These are phyloP conservation scores for Papilio glaucus DNA, from an alignment of 1,140 invertebrate species.

Conservation along the genomic window DNA sequence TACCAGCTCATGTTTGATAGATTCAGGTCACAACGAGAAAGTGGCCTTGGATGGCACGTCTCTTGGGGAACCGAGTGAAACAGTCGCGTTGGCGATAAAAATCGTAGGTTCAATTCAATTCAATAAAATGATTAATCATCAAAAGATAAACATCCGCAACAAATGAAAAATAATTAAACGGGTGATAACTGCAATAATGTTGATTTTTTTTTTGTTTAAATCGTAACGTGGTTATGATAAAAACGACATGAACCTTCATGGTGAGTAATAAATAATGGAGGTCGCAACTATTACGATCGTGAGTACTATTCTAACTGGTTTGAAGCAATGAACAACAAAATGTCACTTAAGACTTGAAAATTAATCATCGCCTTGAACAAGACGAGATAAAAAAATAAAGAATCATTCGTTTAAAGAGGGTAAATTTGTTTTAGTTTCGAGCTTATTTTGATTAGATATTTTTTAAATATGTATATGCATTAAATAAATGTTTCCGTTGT, in stretches of 20 bases:
- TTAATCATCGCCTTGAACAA: background rate
- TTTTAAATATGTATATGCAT: no score
- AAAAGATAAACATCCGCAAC: background rate
- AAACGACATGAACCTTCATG: conserved; percentile 14
- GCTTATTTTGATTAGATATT: background rate
- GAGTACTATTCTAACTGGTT: conserved; percentile 3
- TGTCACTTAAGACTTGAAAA: background rate
- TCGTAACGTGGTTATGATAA: background rate
- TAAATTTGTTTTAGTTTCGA: background rate
- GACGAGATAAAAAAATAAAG: background rate
- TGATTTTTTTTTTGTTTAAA: background rate
- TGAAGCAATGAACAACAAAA: background rate
- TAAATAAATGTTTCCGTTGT: background rate
- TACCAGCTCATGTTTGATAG: conserved; percentile 3
- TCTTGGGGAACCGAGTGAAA: background rate
- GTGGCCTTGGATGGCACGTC: conserved; percentile 16
- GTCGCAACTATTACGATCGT: conserved; percentile 16
- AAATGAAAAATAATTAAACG: background rate
- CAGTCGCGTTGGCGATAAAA: background rate
- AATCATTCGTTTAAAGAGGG: background rate
- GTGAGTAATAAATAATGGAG: conserved; percentile 16
- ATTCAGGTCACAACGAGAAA: conserved; percentile 16
- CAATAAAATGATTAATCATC: background rate
- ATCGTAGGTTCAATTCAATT: background rate
- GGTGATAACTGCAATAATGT: background rate